phyloP scores from a whole-genome alignment of 2,888 invertebrate genomes.

The Pedicia rivosa region DNA sequence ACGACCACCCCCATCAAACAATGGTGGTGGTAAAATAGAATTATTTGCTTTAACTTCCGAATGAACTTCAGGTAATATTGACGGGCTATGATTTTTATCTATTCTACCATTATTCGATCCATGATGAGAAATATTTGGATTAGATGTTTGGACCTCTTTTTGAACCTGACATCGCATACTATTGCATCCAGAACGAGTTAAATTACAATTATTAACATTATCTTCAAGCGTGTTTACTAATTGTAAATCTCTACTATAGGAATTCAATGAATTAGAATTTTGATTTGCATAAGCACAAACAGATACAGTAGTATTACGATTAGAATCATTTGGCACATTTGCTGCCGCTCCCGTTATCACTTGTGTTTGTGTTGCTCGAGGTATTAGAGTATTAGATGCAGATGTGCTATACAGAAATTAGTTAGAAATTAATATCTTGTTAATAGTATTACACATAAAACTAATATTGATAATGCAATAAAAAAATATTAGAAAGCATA shows the following conservation, averaged over 20 bases:
- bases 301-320: conserved; percentile 3
- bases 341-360: background rate
- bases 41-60: background rate
- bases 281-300: conserved; percentile 4
- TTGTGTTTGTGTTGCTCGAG: conserved; percentile 15
- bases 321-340: background rate
- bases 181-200: background rate
- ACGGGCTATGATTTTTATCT: background rate
- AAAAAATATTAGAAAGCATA: background rate
- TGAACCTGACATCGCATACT: conserved; percentile 1
- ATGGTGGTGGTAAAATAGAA: conserved; percentile 13
- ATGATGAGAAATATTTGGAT: background rate
- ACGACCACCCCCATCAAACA: conserved; percentile 11
- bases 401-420: too few relatives aligned
- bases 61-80: background rate
- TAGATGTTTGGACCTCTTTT: conserved; percentile 5
- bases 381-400: conserved; percentile 12
- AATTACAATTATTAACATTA: too few relatives aligned
- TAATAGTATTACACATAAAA: too few relatives aligned
- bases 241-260: too few relatives aligned
- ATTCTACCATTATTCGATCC: background rate
- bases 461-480: too few relatives aligned
- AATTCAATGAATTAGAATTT: too few relatives aligned
- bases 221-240: too few relatives aligned
- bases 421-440: too few relatives aligned